Evolutionary conservation across 2,113 vertebrate species (phyloP), one percentile per base, ranked within the genome.

Genomic region (Sciurus niger): DNA sequence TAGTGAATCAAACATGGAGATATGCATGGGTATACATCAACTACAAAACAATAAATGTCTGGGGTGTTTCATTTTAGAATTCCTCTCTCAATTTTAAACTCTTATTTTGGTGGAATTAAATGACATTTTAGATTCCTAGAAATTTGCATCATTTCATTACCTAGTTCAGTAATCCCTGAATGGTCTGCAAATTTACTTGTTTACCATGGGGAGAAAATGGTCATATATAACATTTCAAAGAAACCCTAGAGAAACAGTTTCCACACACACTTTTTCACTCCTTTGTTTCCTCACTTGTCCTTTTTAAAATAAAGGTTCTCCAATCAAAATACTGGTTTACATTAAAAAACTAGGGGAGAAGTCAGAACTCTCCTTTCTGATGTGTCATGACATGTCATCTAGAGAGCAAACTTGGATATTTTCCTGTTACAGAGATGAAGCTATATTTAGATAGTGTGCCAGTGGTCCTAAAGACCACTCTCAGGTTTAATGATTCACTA

Each of bases 101-200:
- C 17, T n/a, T 74, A 34, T 22, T 74, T 92, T 84, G 20, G 14
- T 67, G 16, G 20, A 48, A 80, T 20, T 30, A 32, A 28, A 32
- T 20, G 13, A 28, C 20, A 84, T 78, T 92, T 73, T 40, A 53
- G 12, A 6, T 84, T 78, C 30, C 46, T 91, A 79, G 4, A 24
- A 84, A 73, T 94, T 74, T 73, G 12, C 28, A n/a, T 74, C 5
- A 88, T 68, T 79, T 96, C 28, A 67, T 22, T 89, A 46, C 16
- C 55, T 76, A 4, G 5, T 67, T 8, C 51, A 53, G 65, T 13
- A 84, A 51, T 79, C 40, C 9, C 24, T 65, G 11, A 86, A 37
- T 1, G 28, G 11, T 60, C 24, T 72, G 34, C 13, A 43, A 58
- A 74, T 90, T 86, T 72, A 48, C 1, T 3, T 85, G 55, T 76